These are phyloP conservation scores for Drosophila biarmipes DNA, from an alignment of 1,140 invertebrate genomes.

Conservation along the genomic window DNA sequence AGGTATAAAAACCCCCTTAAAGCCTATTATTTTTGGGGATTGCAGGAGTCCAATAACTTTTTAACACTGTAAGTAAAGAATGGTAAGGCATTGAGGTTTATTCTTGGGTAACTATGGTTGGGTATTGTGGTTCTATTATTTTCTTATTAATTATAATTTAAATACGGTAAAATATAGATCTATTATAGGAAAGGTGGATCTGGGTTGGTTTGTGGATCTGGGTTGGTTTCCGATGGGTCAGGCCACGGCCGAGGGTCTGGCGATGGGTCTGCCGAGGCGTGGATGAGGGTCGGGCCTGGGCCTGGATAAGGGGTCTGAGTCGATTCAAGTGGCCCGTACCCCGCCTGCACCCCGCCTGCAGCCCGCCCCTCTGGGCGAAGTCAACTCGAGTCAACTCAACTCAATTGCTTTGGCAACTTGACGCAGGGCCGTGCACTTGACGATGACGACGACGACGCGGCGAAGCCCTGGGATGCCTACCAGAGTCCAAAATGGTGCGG, in stretches of 20 bases:
- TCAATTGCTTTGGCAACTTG: constrained; percentile 63
- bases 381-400: constrained; percentile 44
- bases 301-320: not conserved
- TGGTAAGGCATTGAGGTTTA: too few species aligned
- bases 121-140: too few species aligned
- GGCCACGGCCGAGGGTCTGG: not conserved
- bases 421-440: constrained; percentile 56
- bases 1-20: too few species aligned
- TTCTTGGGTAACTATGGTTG: too few species aligned
- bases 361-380: not conserved
- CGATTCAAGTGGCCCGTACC: not conserved
- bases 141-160: too few species aligned
- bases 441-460: constrained; percentile 11
- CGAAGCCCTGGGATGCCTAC: constrained; percentile 25
- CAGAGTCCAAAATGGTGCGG: constrained; percentile 6
- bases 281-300: not conserved
- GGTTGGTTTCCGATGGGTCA: not conserved
- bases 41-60: too few species aligned
- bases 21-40: too few species aligned
- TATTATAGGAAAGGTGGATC: not conserved
- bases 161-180: too few species aligned
- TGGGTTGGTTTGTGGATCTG: not conserved
- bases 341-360: not conserved
- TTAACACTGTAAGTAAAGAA: too few species aligned
- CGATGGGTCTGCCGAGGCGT: not conserved